Conservation (phyloP, 1,140 invertebrate species). For the Drosophila burlai region DNA sequence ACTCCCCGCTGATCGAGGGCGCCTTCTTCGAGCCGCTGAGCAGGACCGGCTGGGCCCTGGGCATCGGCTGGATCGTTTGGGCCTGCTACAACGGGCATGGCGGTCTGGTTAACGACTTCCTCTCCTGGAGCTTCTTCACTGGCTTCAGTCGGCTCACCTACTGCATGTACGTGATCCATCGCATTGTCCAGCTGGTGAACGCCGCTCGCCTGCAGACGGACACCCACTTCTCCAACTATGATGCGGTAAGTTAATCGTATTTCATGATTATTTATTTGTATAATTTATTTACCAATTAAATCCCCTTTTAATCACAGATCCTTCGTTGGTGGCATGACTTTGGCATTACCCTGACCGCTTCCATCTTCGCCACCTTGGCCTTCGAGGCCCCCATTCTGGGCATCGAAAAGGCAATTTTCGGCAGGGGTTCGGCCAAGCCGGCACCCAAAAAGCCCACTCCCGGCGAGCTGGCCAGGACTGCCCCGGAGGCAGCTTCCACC, state of each 20-base stretch:
- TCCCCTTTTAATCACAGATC: constrained; percentile 31
- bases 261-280: background rate
- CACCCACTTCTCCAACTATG: constrained; percentile 70
- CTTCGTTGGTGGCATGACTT: constrained; percentile 84
- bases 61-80: constrained; percentile 90
- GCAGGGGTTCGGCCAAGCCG: constrained; percentile 40
- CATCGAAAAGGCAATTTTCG: constrained; percentile 82
- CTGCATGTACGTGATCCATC: constrained; percentile 90
- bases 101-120: constrained; percentile 87
- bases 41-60: constrained; percentile 88
- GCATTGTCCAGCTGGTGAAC: constrained; percentile 80
- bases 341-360: constrained; percentile 67
- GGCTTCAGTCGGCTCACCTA: constrained; percentile 89
- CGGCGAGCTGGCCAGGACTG: constrained; percentile 32
- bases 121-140: constrained; percentile 88
- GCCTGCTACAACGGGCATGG: constrained; percentile 90
- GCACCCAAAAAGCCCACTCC: constrained; percentile 63
- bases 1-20: constrained; percentile 88
- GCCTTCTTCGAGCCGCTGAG: constrained; percentile 89
- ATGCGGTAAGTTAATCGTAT: constrained; percentile 51
- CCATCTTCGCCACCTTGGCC: constrained; percentile 78
- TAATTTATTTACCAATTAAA: too few species aligned
- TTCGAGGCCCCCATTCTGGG: constrained; percentile 81
- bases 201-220: constrained; percentile 68
- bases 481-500: constrained; percentile 8